Percentiles rank a stretch among this genome's conserved stretches.
Evolutionary conservation across 1,140 invertebrate genomes (phyloP).

Genomic region (Drosophila nikananu): DNA sequence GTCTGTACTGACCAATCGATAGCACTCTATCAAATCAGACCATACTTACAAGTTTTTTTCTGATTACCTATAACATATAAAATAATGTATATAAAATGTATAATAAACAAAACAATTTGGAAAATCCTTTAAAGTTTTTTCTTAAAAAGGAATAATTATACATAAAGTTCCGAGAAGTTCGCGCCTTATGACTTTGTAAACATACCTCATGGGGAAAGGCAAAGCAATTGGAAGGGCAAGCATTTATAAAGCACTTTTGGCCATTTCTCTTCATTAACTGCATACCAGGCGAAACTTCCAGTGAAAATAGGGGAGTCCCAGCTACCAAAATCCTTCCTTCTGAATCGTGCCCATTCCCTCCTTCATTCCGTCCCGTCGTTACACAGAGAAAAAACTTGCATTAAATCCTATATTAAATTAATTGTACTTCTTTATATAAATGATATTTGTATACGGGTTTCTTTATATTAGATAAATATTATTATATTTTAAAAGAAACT

Average conservation of each 20-base stretch:
- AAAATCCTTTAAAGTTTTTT: too few relatives aligned
- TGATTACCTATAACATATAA: too few relatives aligned
- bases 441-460: too few relatives aligned
- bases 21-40: too few relatives aligned
- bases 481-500: neutral
- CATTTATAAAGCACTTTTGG: slow-evolving; percentile 78
- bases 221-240: slow-evolving; percentile 39
- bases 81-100: neutral
- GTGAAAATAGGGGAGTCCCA: slow-evolving; percentile 3
- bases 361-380: neutral
- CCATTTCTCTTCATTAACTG: slow-evolving; percentile 79
- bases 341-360: neutral
- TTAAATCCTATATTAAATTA: neutral
- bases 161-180: neutral
- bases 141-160: neutral
- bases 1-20: too few relatives aligned
- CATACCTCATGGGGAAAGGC: neutral
- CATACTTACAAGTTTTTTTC: too few relatives aligned
- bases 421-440: neutral
- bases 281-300: slow-evolving; percentile 23
- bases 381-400: neutral
- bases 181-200: neutral
- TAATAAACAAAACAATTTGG: neutral
- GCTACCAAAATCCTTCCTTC: neutral
- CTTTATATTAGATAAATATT: neutral